Percentiles rank a stretch among this genome's conserved stretches.
Conservation (phyloP, 2,797 vertebrate species). For the Scyliorhinus canicula region DNA sequence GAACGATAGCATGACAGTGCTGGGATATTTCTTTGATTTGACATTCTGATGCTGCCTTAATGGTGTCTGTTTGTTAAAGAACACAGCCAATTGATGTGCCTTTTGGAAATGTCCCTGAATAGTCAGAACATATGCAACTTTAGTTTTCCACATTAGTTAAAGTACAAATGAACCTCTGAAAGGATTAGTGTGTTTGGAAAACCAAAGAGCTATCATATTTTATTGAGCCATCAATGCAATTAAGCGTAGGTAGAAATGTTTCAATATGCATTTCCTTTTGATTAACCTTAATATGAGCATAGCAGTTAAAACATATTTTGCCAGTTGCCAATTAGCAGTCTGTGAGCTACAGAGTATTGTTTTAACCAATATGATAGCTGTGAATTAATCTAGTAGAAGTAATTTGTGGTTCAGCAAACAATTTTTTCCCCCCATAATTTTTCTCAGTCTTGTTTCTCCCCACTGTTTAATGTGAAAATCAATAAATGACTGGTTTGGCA, state of each 20-base stretch:
- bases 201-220: neutral
- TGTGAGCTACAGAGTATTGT: conserved; percentile 7
- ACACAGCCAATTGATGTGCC: neutral
- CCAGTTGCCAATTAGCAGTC: neutral
- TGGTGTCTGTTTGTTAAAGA: conserved; percentile 35
- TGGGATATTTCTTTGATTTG: conserved; percentile 8
- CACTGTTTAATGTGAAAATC: neutral
- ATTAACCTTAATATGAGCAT: neutral
- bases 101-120: conserved; percentile 16
- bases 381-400: conserved; percentile 28
- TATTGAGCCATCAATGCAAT: conserved; percentile 14
- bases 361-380: conserved; percentile 4
- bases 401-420: conserved; percentile 18
- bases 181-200: neutral
- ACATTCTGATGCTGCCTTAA: conserved; percentile 28
- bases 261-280: conserved; percentile 16
- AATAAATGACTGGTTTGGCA: neutral
- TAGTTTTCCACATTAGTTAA: neutral
- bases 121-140: conserved; percentile 6
- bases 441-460: neutral
- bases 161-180: neutral
- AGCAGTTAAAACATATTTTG: conserved; percentile 28
- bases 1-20: neutral
- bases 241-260: neutral
- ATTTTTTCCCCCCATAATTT: neutral